phyloP scores from a whole-genome alignment of 2,113 vertebrate genomes.

The Epinephelus fuscoguttatus region DNA sequence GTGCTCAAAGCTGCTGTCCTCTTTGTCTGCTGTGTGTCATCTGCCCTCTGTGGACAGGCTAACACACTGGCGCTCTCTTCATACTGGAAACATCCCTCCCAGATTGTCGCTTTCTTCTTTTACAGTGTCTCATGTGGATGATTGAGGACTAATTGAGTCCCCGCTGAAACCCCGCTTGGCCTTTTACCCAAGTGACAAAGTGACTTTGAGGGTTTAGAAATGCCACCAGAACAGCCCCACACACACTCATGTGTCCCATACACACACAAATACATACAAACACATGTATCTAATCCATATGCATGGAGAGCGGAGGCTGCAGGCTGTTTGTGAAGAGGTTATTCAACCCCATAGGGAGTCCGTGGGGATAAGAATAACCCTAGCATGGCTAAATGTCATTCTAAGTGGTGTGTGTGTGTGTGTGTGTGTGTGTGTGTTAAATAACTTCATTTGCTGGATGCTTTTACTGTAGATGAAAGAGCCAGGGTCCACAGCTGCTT shows the following conservation, averaged over 20 bases:
- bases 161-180: slow-evolving; percentile 4
- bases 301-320: slow-evolving; percentile 27
- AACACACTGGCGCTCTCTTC: not conserved
- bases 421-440: slow-evolving; percentile 16
- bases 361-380: slow-evolving; percentile 70
- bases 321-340: slow-evolving; percentile 61
- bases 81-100: not conserved
- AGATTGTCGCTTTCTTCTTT: not conserved
- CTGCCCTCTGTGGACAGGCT: not conserved
- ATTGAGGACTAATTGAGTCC: slow-evolving; percentile 16
- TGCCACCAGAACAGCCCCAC: not conserved
- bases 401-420: slow-evolving; percentile 11
- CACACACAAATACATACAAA: not conserved
- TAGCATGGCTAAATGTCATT: slow-evolving; percentile 64
- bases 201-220: slow-evolving; percentile 44
- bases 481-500: slow-evolving; percentile 60
- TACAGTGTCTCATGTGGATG: not conserved
- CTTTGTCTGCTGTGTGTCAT: not conserved
- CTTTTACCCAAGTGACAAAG: slow-evolving; percentile 29
- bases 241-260: not conserved
- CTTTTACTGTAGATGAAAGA: slow-evolving; percentile 69
- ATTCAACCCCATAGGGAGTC: slow-evolving; percentile 54
- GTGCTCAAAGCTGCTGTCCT: not conserved
- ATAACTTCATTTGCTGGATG: slow-evolving; percentile 67
- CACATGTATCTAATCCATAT: slow-evolving; percentile 32